phyloP scores from a whole-genome alignment of 30 jellyfish, hydroid and myxozoan species.

The Aurelia sp. region DNA sequence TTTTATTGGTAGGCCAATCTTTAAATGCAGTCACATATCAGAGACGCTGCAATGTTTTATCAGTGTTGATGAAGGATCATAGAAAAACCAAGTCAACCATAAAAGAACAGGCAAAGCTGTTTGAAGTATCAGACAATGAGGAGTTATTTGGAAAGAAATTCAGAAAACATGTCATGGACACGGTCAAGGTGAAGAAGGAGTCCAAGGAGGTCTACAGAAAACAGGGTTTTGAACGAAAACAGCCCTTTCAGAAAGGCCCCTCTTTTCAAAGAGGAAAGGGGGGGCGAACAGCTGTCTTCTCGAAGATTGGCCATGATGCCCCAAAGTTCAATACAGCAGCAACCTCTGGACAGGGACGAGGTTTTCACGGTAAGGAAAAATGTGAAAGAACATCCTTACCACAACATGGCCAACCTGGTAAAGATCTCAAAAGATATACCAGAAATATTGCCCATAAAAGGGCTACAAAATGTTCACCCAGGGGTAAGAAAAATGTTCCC shows the following conservation, averaged over 20 bases:
- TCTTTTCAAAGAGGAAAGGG: conserved; percentile 34
- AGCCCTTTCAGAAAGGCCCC: conserved; percentile 42
- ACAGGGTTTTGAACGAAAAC: conserved; percentile 11
- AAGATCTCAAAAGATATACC: too few species aligned
- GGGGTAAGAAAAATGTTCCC: too few species aligned
- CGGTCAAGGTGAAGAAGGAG: conserved; percentile 29
- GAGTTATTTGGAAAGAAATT: conserved; percentile 8
- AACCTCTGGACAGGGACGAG: not conserved
- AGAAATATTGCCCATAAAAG: too few species aligned
- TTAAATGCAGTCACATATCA: too few species aligned
- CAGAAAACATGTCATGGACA: conserved; percentile 22
- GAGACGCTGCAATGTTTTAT: too few species aligned
- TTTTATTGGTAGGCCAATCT: too few species aligned
- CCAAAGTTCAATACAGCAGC: conserved; percentile 3
- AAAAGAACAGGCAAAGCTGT: conserved; percentile 5
- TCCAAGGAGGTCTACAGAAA: conserved; percentile 12
- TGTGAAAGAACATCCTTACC: too few species aligned
- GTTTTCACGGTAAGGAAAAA: not conserved
- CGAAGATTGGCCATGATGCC: not conserved
- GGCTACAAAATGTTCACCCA: too few species aligned
- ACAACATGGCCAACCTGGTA: too few species aligned
- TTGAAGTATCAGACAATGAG: not conserved
- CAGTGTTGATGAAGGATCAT: too few species aligned
- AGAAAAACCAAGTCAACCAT: conserved; percentile 12
- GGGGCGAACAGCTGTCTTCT: conserved; percentile 24